Conservation (phyloP, 2,888 invertebrate genomes). For the Drosophila setosimentum region DNA sequence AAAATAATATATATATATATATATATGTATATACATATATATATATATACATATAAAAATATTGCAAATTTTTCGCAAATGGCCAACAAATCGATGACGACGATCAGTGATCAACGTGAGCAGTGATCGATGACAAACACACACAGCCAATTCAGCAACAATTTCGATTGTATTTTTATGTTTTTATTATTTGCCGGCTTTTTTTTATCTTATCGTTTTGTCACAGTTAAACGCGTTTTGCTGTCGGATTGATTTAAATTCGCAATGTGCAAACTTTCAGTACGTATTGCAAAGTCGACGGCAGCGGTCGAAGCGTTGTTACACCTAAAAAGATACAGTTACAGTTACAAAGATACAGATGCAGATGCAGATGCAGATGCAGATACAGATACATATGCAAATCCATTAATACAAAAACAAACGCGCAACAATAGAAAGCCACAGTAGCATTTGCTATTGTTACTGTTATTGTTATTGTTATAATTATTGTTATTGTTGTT, state of each 20-base stretch:
- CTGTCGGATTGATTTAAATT: slow-evolving; percentile 55
- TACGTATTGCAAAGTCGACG: slow-evolving; percentile 52
- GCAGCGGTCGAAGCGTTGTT: slow-evolving; percentile 43
- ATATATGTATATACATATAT: too few species aligned
- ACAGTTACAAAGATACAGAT: slow-evolving; percentile 29
- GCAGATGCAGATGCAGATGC: slow-evolving; percentile 12
- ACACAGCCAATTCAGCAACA: too few species aligned
- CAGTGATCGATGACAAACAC: slow-evolving; percentile 35
- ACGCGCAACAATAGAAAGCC: slow-evolving; percentile 65
- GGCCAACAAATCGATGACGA: slow-evolving; percentile 19
- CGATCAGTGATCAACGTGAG: slow-evolving; percentile 8
- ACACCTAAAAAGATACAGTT: slow-evolving; percentile 16
- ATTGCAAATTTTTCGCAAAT: slow-evolving; percentile 12
- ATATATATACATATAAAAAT: not conserved
- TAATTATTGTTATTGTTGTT: too few species aligned
- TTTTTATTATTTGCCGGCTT: slow-evolving; percentile 18
- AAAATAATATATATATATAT: not conserved
- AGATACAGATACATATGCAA: slow-evolving; percentile 9
- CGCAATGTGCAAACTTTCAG: slow-evolving; percentile 47
- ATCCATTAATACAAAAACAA: slow-evolving; percentile 25
- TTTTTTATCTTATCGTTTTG: slow-evolving; percentile 56
- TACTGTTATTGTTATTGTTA: slow-evolving; percentile 16
- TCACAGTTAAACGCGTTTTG: slow-evolving; percentile 58
- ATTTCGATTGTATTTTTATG: slow-evolving; percentile 17
- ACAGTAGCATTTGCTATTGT: slow-evolving; percentile 32